phyloP scores from a whole-genome alignment of 1,140 invertebrate genomes.

The Megathymus violae region DNA sequence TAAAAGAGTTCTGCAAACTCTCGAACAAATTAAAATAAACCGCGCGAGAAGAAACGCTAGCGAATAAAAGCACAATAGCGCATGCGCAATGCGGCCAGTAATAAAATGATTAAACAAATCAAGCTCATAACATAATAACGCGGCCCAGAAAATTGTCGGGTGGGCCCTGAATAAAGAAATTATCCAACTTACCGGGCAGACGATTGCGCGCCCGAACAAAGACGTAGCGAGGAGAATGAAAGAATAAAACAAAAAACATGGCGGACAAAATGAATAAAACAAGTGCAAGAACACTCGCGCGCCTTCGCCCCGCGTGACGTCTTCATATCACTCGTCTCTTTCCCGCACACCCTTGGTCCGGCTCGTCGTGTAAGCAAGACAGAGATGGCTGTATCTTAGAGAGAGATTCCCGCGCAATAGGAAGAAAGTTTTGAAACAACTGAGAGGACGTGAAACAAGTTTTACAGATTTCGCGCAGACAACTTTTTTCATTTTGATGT shows the following conservation, averaged over 20 bases:
- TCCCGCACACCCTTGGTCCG: slow-evolving; percentile 52
- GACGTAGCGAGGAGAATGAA: slow-evolving; percentile 70
- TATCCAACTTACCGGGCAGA: slow-evolving; percentile 77
- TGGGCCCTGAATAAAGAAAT: slow-evolving; percentile 80
- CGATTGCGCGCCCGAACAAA: slow-evolving; percentile 78
- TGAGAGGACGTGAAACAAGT: slow-evolving; percentile 75
- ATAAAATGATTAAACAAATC: slow-evolving; percentile 83
- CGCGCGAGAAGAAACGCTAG: slow-evolving; percentile 10
- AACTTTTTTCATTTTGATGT: slow-evolving; percentile 66
- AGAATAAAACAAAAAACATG: slow-evolving; percentile 67
- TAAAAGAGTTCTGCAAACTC: background rate
- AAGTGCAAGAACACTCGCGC: slow-evolving; percentile 79
- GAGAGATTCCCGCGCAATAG: slow-evolving; percentile 59
- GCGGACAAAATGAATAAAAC: slow-evolving; percentile 79
- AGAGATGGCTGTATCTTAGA: slow-evolving; percentile 47
- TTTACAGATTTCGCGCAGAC: slow-evolving; percentile 78
- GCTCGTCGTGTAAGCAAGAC: slow-evolving; percentile 42
- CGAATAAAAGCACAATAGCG: slow-evolving; percentile 65
- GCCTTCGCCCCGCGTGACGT: slow-evolving; percentile 76
- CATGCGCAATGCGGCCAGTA: slow-evolving; percentile 63
- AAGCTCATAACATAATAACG: slow-evolving; percentile 80
- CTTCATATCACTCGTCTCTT: slow-evolving; percentile 72
- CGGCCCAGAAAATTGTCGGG: slow-evolving; percentile 77
- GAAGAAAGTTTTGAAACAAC: slow-evolving; percentile 80
- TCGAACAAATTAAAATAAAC: slow-evolving; percentile 14